These are phyloP conservation scores for Limnephilus marmoratus DNA, from an alignment of 2,888 invertebrate species.

Conservation along the genomic window DNA sequence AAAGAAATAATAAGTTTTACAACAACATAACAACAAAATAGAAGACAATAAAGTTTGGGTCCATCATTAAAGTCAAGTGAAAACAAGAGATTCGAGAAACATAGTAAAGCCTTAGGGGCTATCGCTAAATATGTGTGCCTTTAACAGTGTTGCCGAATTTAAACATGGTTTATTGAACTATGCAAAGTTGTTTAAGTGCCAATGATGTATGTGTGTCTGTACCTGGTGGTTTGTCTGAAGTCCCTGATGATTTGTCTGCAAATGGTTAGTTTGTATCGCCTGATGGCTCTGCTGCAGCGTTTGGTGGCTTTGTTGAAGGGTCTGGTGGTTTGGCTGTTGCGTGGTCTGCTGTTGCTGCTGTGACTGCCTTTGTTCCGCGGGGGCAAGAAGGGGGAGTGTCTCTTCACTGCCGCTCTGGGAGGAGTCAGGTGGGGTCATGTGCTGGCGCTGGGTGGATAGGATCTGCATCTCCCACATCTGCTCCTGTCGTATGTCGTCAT, in stretches of 20 bases:
- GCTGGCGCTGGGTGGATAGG: conserved; percentile 79
- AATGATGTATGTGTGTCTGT: neutral
- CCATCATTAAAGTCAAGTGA: too few relatives aligned
- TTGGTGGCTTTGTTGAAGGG: conserved; percentile 52
- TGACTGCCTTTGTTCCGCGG: conserved; percentile 37
- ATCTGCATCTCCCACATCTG: conserved; percentile 96
- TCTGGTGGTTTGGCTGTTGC: conserved; percentile 62
- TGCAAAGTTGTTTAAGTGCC: too few relatives aligned
- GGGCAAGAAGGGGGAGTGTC: conserved; percentile 70
- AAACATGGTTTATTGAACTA: too few relatives aligned
- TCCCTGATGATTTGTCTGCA: conserved; percentile 66
- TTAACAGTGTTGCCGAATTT: too few relatives aligned
- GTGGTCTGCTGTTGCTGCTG: conserved; percentile 63
- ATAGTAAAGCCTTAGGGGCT: too few relatives aligned
- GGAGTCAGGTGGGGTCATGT: conserved; percentile 74
- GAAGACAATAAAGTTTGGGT: too few relatives aligned
- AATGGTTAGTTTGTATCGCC: conserved; percentile 49
- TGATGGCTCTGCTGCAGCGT: conserved; percentile 50
- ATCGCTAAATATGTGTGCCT: too few relatives aligned
- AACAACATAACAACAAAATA: too few relatives aligned
- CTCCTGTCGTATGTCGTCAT: conserved; percentile 93
- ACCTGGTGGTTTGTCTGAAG: conserved; percentile 67
- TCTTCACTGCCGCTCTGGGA: conserved; percentile 76
- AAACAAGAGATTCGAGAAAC: too few relatives aligned
- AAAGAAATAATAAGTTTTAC: too few relatives aligned